Base-by-base conservation (phyloP, 2,797 vertebrate genomes). In the Brachyalestes nurse region DNA sequence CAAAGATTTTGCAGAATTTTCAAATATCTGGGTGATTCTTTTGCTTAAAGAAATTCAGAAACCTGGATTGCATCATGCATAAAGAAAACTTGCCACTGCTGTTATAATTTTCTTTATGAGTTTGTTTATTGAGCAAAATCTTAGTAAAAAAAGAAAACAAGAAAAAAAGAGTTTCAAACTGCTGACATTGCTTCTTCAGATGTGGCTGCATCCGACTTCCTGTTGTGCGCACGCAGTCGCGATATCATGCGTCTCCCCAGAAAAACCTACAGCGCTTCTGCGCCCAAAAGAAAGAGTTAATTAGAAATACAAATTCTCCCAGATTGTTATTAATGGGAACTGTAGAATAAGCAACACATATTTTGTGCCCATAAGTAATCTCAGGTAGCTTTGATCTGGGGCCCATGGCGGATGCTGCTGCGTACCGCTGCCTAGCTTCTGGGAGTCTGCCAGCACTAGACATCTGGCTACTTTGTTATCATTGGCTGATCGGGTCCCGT, bases 391-490 rank as follows among this genome's bases (percentile, higher is more conserved):
- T 99, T 99, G 97, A 99, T 99, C 97, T 98, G 90, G 93, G 93
- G 95, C 96, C 97, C 96, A 95, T 90, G 93, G 96, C 83, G 96
- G 95, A 94, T 97, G 95, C 94, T 93, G 91, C 94, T 93, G 96
- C 93, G 93, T 96, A 93, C 96, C 89, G 93, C 95, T 96, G 95
- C 93, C 95, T 92, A 95, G 96, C 97, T 97, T 96, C 95, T 96
- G 98, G 96, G 97, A 98, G 92, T 91, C 91, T 94, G 94, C 96
- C 95, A 96, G 96, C 96, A 92, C 95, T 93, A 98, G 98, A 99
- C 98, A 99, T 99, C 98, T 99, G 98, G 97, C 97, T 98, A 98
- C 97, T 98, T 97, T 98, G 97, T 98, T 98, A 96, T 98, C 96
- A 97, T 96, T 97, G 97, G 97, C 95, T 99, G 97, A 98, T 97